Base-by-base conservation (phyloP, 1,140 invertebrate genomes). In the Ruditapes philippinarum region DNA sequence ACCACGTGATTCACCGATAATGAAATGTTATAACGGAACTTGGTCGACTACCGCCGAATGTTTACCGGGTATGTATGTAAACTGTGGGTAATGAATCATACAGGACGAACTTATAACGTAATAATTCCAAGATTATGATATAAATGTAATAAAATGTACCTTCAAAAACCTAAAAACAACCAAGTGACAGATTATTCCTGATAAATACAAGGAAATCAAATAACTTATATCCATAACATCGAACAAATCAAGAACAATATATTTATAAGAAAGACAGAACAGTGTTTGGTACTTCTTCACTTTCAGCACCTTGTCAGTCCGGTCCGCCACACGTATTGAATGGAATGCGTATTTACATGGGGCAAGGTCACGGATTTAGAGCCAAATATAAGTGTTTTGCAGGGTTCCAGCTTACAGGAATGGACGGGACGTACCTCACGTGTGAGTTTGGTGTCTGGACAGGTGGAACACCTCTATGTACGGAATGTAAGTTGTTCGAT, bases 281-380 rank as follows among this genome's bases (percentile, higher is more conserved):
- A n/a, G n/a, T n/a, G n/a, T n/a, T n/a, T n/a, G 42, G 42, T 45
- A 45, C 14, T 45, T 45, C 11, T 38, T 36, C 17, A 38, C 17
- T 79, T 79, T 57, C 94, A 97, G 97, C 97, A 25, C 97, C 98
- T 62, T 99, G 99, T 95, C 98, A 98, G 95, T 97, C 97, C 92
- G 97, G 99, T 96, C 99, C 99, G 0, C 97, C 97, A 90, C 96
- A 97, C 7, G 98, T 99, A 0, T 97, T 98, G 49, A 97, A 99
- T 93, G 99, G 99, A 1, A 98, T 99, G 97, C 98, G 99, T 0
- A 98, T 99, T 73, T 99, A 99, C 0, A 98, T 99, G 0, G 99
- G 99, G 94, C 98, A 98, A 1, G 98, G 99, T 89, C 99, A 99
- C 94, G 98, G 98, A 0, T 98, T 99, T 97, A 97, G 97, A 93